Evolutionary conservation across 2,888 invertebrate species (phyloP).

Genomic region (Subacronicta megacephala): DNA sequence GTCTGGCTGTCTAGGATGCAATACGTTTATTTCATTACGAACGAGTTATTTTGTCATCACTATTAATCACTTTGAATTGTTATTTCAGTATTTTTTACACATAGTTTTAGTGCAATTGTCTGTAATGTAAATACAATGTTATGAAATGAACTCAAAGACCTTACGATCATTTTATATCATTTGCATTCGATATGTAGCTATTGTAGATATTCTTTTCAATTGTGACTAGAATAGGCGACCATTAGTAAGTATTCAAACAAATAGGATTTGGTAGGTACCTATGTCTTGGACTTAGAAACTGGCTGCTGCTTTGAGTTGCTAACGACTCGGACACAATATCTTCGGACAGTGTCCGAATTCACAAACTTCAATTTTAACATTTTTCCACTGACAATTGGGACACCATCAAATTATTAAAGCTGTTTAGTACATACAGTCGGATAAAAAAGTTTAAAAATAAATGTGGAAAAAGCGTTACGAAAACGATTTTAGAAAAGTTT

Average conservation of each 20-base stretch:
- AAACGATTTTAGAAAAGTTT: too few species aligned
- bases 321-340: too few species aligned
- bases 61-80: slow-evolving; percentile 36
- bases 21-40: slow-evolving; percentile 46
- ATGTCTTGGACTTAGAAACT: too few species aligned
- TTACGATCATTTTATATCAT: slow-evolving; percentile 26
- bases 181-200: slow-evolving; percentile 17
- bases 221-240: background rate
- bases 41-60: slow-evolving; percentile 15
- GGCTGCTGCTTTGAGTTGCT: too few species aligned
- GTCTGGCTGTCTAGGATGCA: slow-evolving; percentile 19
- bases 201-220: slow-evolving; percentile 9
- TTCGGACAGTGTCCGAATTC: too few species aligned
- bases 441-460: too few species aligned
- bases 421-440: too few species aligned
- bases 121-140: slow-evolving; percentile 6
- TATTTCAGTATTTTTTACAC: slow-evolving; percentile 11
- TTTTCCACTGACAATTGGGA: too few species aligned
- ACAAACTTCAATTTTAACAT: too few species aligned
- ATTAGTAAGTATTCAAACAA: background rate
- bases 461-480: too few species aligned
- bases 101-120: slow-evolving; percentile 14
- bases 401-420: too few species aligned
- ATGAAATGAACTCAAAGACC: slow-evolving; percentile 15
- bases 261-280: too few species aligned